A percentile compares a stretch with the other conserved stretches of the same genome.
Evolutionary conservation across 53 echinoderm and acorn worm genomes (phyloP).

Genomic region (Pentamera pediparva): DNA sequence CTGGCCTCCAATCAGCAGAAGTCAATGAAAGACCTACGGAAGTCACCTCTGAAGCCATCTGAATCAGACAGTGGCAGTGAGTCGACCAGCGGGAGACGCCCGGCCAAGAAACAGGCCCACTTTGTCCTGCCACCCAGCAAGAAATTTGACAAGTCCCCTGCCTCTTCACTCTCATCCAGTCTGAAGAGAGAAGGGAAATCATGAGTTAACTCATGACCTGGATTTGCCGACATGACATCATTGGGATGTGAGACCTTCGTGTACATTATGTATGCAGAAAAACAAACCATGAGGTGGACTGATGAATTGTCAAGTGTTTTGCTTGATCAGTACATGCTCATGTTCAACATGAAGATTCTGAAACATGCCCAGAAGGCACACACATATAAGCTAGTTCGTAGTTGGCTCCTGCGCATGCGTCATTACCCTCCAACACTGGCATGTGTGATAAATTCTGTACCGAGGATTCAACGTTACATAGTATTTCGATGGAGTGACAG

Average conservation of each 20-base stretch:
- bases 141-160: constrained; percentile 55
- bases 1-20: constrained; percentile 49
- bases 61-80: constrained; percentile 7
- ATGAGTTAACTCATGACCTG: neutral
- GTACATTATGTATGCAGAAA: too few relatives aligned
- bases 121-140: constrained; percentile 59
- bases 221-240: neutral
- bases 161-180: constrained; percentile 35
- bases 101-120: constrained; percentile 54
- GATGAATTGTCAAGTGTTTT: too few relatives aligned
- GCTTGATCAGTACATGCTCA: neutral
- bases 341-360: too few relatives aligned
- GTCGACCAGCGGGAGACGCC: constrained; percentile 25
- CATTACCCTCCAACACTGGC: too few relatives aligned
- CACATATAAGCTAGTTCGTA: too few relatives aligned
- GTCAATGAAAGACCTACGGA: constrained; percentile 53
- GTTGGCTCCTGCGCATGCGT: too few relatives aligned
- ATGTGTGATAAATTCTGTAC: too few relatives aligned
- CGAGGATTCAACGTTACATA: too few relatives aligned
- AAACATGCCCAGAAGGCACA: too few relatives aligned
- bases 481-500: too few relatives aligned
- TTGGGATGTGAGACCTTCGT: too few relatives aligned
- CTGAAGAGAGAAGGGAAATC: constrained; percentile 4
- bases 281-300: too few relatives aligned
- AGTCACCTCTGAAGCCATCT: constrained; percentile 37